Percentiles rank a stretch among this genome's conserved stretches.
Evolutionary conservation across 2,113 vertebrate species (phyloP).

Genomic region (Theristicus caerulescens): DNA sequence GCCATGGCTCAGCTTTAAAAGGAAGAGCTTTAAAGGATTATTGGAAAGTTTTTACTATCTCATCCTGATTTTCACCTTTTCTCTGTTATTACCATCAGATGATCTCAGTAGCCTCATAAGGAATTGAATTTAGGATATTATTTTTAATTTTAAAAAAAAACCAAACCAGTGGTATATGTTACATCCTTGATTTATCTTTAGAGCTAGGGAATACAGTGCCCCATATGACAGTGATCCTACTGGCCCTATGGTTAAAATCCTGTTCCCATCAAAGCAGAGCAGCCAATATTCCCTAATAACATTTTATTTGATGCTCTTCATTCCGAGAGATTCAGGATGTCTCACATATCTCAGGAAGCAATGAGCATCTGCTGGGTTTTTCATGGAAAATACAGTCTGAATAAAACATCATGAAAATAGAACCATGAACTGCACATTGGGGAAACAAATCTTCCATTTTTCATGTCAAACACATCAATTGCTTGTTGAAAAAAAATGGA

Average conservation of each 20-base stretch:
- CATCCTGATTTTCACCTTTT: background rate
- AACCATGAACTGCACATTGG: background rate
- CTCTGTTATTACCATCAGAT: background rate
- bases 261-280: background rate
- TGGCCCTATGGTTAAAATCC: background rate
- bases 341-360: background rate
- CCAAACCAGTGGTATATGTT: background rate
- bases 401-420: background rate
- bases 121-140: background rate
- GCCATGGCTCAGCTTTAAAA: background rate
- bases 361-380: background rate
- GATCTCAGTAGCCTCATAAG: background rate
- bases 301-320: background rate
- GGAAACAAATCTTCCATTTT: background rate
- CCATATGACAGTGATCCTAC: no score
- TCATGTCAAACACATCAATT: background rate
- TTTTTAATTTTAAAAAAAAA: background rate
- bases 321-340: background rate
- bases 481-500: background rate
- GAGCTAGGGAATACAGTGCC: background rate
- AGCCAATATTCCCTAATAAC: background rate
- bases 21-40: background rate
- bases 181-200: background rate
- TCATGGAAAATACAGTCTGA: background rate
- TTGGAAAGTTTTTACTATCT: background rate